Evolutionary conservation across 2,113 vertebrate species (phyloP).

Genomic region (Mastomys natalensis): DNA sequence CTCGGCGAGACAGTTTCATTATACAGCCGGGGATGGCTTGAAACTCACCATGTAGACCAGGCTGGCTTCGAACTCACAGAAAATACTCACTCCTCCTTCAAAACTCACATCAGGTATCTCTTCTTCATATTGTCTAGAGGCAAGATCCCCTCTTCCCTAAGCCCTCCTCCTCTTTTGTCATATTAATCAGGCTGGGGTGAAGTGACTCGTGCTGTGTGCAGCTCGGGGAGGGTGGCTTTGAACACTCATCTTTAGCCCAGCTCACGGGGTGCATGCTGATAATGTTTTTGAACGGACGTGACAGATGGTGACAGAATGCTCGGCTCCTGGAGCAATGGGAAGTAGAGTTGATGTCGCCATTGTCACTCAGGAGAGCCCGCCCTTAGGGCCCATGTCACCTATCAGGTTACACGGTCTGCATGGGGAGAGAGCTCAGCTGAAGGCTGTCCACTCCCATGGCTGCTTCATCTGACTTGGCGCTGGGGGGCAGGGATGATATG

Average conservation of each 20-base stretch:
- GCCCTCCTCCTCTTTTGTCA: background rate
- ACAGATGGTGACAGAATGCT: background rate
- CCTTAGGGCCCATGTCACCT: background rate
- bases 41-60: background rate
- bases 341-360: background rate
- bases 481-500: background rate
- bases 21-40: background rate
- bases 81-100: background rate
- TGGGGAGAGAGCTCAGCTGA: background rate
- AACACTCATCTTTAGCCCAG: background rate
- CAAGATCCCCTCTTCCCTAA: background rate
- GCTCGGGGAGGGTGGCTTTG: background rate
- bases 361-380: background rate
- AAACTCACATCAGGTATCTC: background rate
- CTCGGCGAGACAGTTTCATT: background rate
- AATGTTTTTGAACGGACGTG: background rate
- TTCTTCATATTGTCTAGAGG: conserved; percentile 4
- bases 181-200: background rate
- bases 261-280: background rate
- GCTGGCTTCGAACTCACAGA: background rate
- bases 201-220: too few species aligned
- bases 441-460: too few species aligned
- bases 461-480: background rate
- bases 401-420: background rate
- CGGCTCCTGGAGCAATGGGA: background rate